Evolutionary conservation across 2,888 invertebrate species (phyloP).

Genomic region (Synergus umbraculus): DNA sequence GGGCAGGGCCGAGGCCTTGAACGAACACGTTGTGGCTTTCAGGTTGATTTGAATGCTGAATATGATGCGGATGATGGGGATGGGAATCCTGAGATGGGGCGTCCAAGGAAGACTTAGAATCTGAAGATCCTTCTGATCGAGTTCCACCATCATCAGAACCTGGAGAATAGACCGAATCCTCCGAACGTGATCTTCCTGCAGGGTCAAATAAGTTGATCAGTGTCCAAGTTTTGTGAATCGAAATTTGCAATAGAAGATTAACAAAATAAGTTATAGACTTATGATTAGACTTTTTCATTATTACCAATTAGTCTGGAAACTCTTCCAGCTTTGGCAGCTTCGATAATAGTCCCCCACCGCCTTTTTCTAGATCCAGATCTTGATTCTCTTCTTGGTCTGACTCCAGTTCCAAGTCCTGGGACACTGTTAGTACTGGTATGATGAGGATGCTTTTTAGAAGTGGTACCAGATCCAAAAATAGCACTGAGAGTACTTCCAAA

Average conservation of each 20-base stretch:
- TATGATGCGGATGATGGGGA: constrained; percentile 61
- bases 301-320: constrained; percentile 88
- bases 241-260: no score
- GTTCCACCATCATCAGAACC: constrained; percentile 85
- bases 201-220: neutral
- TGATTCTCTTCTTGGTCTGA: constrained; percentile 61
- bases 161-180: constrained; percentile 88
- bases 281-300: neutral
- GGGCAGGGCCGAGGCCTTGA: constrained; percentile 77
- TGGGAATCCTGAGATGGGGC: constrained; percentile 67
- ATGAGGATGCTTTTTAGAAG: constrained; percentile 78
- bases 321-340: constrained; percentile 90
- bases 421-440: constrained; percentile 75
- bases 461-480: constrained; percentile 80
- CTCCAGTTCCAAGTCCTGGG: constrained; percentile 67
- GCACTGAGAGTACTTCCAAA: constrained; percentile 86
- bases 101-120: constrained; percentile 84
- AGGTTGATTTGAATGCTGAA: constrained; percentile 64
- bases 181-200: constrained; percentile 81
- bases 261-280: neutral
- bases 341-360: constrained; percentile 91
- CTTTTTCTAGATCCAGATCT: constrained; percentile 82
- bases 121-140: constrained; percentile 82
- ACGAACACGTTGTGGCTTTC: constrained; percentile 72
- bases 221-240: no score